Base-by-base conservation (phyloP, 2,113 vertebrate genomes). In the Anguilla rostrata region DNA sequence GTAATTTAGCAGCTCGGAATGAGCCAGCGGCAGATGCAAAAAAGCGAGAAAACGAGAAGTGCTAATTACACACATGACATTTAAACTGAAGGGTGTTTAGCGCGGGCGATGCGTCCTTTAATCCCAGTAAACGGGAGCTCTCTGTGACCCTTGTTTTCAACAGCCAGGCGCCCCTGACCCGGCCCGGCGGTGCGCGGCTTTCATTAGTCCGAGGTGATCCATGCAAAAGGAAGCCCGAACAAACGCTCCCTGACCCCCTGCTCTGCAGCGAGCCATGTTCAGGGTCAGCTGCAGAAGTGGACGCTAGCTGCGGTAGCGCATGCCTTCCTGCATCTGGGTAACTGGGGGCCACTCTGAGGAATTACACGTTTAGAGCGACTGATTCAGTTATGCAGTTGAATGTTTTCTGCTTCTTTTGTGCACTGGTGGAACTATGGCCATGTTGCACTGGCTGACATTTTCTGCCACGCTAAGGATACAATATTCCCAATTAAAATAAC, bases 1-100 rank as follows among this genome's bases (percentile, higher is more conserved):
- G 81, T 34, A 46, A 84, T 78, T 63, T 79, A 81, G 66, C 57
- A 57, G 29, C 81, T 88, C 81, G 34, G 66, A 81, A 39, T n/a
- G 63, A 81, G 57, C 79, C 43, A 34, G 53, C 18, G 34, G 60
- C 82, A 81, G 60, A 75, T 75, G 9, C 11, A 75, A n/a, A n/a
- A n/a, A n/a, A 84, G 20, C 29, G 43, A 53, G 60, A 88, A 82
- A 39, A 53, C 14, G 78, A n/a, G 20, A 7, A 41, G 46, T 83
- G 53, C 12, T 79, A 83, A 41, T 75, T n/a, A 14, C 57, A 14
- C 78, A 78, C 2, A n/a, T 40, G 66, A 34, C 39, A 81, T 63
- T 83, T 85, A 85, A 1, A 75, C 43, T 22, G 26, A 85, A 81
- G 82, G 71, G 57, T 39, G 56, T 39, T 56, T 40, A 14, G 26